Conservation (phyloP, 2,797 vertebrate genomes). For the Melopsittacus undulatus region DNA sequence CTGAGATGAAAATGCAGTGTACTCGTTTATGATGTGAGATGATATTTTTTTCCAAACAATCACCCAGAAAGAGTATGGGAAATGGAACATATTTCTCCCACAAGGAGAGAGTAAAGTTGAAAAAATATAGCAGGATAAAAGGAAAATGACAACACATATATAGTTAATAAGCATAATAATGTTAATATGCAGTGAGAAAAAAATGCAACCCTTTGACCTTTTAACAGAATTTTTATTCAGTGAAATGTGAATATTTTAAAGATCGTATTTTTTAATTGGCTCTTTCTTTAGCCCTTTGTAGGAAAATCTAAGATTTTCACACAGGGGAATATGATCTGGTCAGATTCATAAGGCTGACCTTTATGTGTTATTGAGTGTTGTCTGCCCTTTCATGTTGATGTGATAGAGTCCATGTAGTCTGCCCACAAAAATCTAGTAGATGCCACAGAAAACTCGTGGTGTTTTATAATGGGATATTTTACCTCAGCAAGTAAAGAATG, state of each 20-base stretch:
- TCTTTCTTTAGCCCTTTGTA: conserved; percentile 4
- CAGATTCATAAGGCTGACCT: neutral
- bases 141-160: neutral
- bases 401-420: neutral
- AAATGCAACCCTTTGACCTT: conserved; percentile 24
- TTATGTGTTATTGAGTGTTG: neutral
- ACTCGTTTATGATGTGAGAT: neutral
- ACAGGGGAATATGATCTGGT: neutral
- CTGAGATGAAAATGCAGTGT: neutral
- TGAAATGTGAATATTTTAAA: conserved; percentile 37
- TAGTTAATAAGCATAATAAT: neutral
- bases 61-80: neutral
- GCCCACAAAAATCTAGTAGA: neutral
- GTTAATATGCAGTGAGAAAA: neutral
- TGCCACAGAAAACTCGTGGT: neutral
- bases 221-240: neutral
- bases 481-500: neutral
- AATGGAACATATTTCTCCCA: neutral
- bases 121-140: neutral
- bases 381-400: accelerated
- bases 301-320: neutral
- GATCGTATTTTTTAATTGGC: neutral
- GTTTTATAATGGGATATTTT: neutral
- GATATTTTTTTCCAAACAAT: neutral
- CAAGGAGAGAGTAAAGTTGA: neutral